Evolutionary conservation across 2,888 invertebrate genomes (phyloP), one percentile per base, ranked within the genome.

Genomic region (Himalopsyche tibetana): DNA sequence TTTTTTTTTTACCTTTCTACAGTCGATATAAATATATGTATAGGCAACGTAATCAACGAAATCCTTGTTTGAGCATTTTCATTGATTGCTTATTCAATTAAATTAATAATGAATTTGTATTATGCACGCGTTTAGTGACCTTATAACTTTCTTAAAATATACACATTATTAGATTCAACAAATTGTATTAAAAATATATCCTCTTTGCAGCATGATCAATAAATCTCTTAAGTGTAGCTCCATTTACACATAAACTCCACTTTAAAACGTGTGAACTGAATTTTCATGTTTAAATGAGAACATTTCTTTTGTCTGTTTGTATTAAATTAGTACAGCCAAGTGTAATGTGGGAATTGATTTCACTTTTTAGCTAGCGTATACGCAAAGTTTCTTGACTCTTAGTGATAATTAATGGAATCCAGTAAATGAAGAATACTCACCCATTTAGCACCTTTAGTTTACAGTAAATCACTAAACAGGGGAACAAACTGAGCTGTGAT

Each of bases 351-450:
- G 74, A 74, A 74, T 74, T 36, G 36, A 74, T 74, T 74, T 74
- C 36, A 74, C 74, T 74, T 74, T 69, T 74, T 12, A 74, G 51
- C 74, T 15, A 38, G 12, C 74, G 36, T 15, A 74, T 11, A 74
- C 74, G 38, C 36, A n/a, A 63, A 74, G 74, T 74, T 74, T 38
- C 74, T 74, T 74, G 74, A 36, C 74, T 38, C 38, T 9, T 6
- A 19, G 74, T 74, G 74, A 74, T 74, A 74, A 74, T 74, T 74
- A 38, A 36, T 74, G 74, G 74, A 74, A 36, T 8, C 63, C 51
- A 51, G 51, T 51, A 51, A 51, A 51, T 15, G 28, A 63, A 63
- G 63, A 63, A 63, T 56, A 63, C 19, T 19, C 6, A 19, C 19
- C 63, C 19, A 8, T 19, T 63, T 74, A 74, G 36, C 74, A 38